phyloP scores from a whole-genome alignment of 2,797 vertebrate species.

The Chaunax sp. region DNA sequence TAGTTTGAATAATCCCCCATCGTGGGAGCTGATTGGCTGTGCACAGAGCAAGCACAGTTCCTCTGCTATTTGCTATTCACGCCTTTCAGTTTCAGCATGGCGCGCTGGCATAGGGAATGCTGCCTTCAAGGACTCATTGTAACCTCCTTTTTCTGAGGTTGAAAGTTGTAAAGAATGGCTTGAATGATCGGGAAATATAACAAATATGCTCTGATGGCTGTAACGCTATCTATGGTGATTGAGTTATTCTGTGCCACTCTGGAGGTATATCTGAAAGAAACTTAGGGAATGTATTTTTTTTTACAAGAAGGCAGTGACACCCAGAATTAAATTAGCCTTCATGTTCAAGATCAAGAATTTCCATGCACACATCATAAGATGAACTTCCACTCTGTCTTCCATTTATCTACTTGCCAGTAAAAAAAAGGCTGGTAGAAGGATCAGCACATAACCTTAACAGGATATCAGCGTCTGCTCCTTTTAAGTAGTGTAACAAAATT shows the following conservation, averaged over 20 bases:
- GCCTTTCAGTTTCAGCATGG: slow-evolving; percentile 78
- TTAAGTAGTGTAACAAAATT: background rate
- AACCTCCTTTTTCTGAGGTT: slow-evolving; percentile 14
- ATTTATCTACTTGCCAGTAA: background rate
- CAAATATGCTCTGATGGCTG: background rate
- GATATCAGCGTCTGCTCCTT: background rate
- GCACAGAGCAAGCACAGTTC: slow-evolving; percentile 70
- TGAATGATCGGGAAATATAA: background rate
- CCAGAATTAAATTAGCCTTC: background rate
- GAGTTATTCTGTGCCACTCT: too few relatives aligned
- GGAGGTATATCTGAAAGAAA: background rate
- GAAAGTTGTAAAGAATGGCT: background rate
- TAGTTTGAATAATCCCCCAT: slow-evolving; percentile 83
- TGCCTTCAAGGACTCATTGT: slow-evolving; percentile 61
- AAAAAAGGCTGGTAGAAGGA: background rate
- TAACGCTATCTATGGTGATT: background rate
- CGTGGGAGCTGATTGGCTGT: slow-evolving; percentile 75
- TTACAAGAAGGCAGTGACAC: background rate
- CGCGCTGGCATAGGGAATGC: slow-evolving; percentile 65
- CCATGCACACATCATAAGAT: background rate
- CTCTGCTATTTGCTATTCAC: slow-evolving; percentile 75
- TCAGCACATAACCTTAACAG: background rate
- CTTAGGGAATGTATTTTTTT: background rate
- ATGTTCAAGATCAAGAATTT: background rate
- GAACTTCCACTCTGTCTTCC: background rate